Percentiles rank a stretch among this genome's conserved stretches.
phyloP scores from a whole-genome alignment of 2,113 vertebrate species.

The Eidolon helvum region DNA sequence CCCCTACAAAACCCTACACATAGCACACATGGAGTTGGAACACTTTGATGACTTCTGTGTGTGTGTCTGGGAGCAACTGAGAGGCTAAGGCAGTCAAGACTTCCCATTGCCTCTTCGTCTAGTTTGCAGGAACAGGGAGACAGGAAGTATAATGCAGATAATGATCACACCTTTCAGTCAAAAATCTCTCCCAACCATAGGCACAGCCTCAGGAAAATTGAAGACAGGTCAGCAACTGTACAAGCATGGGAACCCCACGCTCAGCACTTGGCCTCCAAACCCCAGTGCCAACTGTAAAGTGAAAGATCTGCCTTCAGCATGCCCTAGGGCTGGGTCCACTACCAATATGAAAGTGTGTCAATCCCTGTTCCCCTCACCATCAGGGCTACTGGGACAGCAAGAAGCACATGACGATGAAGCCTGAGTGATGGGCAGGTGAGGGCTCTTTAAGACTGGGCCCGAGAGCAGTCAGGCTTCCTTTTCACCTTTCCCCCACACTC shows the following conservation, averaged over 20 bases:
- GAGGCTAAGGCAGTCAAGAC: not conserved
- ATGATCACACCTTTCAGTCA: not conserved
- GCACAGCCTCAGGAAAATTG: not conserved
- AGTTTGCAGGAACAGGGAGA: not conserved
- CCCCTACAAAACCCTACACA: not conserved
- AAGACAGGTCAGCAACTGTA: not conserved
- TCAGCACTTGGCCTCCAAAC: fast-evolving
- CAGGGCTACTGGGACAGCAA: not conserved
- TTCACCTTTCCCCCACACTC: not conserved
- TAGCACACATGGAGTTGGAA: not conserved
- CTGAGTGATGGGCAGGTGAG: not conserved
- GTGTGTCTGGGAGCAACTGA: not conserved
- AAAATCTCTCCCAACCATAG: not conserved
- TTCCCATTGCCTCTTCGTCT: not conserved
- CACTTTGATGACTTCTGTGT: not conserved
- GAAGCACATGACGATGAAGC: not conserved
- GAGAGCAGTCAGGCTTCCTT: not conserved
- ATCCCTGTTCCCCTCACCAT: not conserved
- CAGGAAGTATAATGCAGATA: not conserved
- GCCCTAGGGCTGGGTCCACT: not conserved
- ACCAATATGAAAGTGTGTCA: not conserved
- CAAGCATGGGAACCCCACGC: not conserved
- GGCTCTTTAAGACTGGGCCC: not conserved
- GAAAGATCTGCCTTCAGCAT: not conserved
- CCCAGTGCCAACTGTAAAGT: not conserved